Percentiles rank a stretch among this genome's conserved stretches.
Conservation (phyloP, 2,113 vertebrate species). For the Epinephelus fuscoguttatus region DNA sequence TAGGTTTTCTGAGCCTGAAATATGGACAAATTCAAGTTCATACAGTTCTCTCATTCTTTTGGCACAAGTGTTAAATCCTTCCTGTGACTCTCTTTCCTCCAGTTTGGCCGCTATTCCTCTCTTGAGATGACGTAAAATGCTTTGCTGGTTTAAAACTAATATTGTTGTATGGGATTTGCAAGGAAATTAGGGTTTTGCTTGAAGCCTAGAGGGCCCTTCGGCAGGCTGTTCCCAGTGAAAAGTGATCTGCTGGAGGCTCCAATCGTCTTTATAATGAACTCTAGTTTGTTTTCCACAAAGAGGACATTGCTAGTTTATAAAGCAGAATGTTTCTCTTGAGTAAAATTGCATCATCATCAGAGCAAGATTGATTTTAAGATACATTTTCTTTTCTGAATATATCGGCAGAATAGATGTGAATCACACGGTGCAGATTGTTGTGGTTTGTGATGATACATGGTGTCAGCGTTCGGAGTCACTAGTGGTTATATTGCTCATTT, state of each 20-base stretch:
- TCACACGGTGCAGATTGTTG: constrained; percentile 24
- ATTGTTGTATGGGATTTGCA: constrained; percentile 77
- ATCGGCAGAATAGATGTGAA: constrained; percentile 3
- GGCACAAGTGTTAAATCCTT: constrained; percentile 44
- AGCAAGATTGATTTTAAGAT: constrained; percentile 1
- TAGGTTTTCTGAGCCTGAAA: not conserved
- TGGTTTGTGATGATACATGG: constrained; percentile 25
- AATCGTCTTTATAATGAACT: constrained; percentile 75
- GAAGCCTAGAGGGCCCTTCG: constrained; percentile 56
- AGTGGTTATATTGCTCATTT: constrained; percentile 63
- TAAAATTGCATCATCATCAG: not conserved
- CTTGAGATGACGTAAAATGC: constrained; percentile 62
- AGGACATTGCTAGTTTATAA: constrained; percentile 5
- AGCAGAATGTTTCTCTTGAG: not conserved
- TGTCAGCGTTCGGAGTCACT: constrained; percentile 38
- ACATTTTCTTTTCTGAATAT: not conserved
- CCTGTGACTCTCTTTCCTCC: constrained; percentile 51
- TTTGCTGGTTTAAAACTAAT: constrained; percentile 77
- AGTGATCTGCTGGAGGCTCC: constrained; percentile 88
- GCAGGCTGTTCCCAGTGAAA: constrained; percentile 86
- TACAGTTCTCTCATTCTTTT: constrained; percentile 15
- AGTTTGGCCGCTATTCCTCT: constrained; percentile 47
- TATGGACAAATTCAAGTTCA: constrained; percentile 23
- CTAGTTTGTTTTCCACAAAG: constrained; percentile 14
- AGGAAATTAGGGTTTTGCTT: constrained; percentile 76